Evolutionary conservation across 2,113 vertebrate species (phyloP).

Genomic region (Forbesichthys papilliferus): DNA sequence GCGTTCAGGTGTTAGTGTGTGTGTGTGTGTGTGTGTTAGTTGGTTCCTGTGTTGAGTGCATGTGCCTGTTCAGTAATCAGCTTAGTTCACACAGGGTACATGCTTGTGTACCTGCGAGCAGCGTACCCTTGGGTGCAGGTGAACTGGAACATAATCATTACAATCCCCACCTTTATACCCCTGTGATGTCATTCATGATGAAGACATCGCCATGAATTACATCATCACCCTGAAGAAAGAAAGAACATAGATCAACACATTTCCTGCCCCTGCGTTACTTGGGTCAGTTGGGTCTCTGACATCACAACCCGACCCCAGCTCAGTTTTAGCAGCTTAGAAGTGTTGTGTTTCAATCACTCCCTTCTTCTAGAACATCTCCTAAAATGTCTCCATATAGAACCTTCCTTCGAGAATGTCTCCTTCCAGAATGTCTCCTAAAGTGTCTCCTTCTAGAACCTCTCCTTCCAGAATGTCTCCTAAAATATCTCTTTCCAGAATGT

Average conservation of each 20-base stretch:
- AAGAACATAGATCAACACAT: neutral
- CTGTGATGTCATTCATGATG: neutral
- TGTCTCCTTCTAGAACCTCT: too few species aligned
- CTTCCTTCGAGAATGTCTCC: too few species aligned
- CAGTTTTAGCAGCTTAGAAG: slow-evolving; percentile 70
- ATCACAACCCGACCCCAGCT: slow-evolving; percentile 14
- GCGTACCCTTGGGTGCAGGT: slow-evolving; percentile 70
- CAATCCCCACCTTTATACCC: slow-evolving; percentile 15
- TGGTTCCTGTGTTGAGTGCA: slow-evolving; percentile 27
- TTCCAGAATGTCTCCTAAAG: too few species aligned
- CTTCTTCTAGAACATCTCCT: too few species aligned
- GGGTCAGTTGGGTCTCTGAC: neutral
- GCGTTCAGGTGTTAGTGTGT: slow-evolving; percentile 6
- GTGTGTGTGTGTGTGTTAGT: slow-evolving; percentile 17
- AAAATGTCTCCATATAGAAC: too few species aligned
- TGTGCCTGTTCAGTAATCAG: slow-evolving; percentile 30
- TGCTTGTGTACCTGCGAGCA: slow-evolving; percentile 44
- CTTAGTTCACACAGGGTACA: slow-evolving; percentile 49
- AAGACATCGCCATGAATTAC: neutral
- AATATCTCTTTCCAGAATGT: too few species aligned
- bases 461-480: too few species aligned
- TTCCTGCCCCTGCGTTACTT: neutral
- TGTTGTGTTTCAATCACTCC: slow-evolving; percentile 45
- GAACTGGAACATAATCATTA: slow-evolving; percentile 29
- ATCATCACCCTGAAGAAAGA: neutral